phyloP scores from a whole-genome alignment of 2,113 vertebrate species.

The Anarhynchus alexandrinus region DNA sequence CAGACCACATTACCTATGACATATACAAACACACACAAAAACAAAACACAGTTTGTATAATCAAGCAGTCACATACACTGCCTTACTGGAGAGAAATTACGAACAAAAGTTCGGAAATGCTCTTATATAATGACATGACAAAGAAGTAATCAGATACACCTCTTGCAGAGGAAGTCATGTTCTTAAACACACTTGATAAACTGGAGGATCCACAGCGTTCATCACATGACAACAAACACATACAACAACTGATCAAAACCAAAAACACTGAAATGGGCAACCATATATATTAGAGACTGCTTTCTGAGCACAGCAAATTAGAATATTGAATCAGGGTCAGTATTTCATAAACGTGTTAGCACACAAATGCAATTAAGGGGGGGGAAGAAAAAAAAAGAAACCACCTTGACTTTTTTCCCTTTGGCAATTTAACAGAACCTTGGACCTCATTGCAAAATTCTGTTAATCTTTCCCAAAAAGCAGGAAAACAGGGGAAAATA shows the following conservation, averaged over 20 bases:
- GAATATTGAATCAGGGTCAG: not conserved
- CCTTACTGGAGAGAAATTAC: not conserved
- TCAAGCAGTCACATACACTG: not conserved
- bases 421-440: not conserved
- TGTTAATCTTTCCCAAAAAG: conserved; percentile 20
- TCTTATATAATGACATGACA: not conserved
- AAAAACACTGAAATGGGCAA: not conserved
- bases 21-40: conserved; percentile 42
- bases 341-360: not conserved
- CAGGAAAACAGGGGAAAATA: not conserved
- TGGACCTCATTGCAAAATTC: not conserved
- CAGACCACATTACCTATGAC: conserved; percentile 94
- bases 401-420: not conserved
- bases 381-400: not conserved
- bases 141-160: not conserved
- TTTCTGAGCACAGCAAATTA: not conserved
- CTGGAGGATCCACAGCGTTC: not conserved
- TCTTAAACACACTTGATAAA: not conserved
- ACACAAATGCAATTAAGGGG: not conserved
- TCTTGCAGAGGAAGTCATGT: not conserved
- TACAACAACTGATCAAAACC: not conserved
- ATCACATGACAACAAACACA: not conserved
- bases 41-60: not conserved
- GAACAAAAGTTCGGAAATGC: not conserved
- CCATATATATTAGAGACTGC: not conserved